Conservation (phyloP, 2,888 invertebrate genomes). For the Caradrina kadenii region DNA sequence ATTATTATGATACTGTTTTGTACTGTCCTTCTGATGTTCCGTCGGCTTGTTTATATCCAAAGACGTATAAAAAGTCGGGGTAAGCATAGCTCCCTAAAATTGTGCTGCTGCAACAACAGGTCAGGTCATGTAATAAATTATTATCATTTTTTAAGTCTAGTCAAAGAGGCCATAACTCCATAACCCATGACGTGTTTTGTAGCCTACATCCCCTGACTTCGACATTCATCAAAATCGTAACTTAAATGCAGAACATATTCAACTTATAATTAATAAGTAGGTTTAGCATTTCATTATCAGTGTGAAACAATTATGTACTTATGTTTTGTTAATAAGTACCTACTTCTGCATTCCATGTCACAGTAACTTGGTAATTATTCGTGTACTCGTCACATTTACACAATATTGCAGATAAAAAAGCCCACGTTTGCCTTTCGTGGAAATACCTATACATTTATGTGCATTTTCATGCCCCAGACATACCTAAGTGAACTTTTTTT, state of each 20-base stretch:
- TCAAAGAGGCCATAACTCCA: too few species aligned
- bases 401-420: conserved; percentile 50
- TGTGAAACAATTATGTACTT: not conserved
- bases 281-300: conserved; percentile 1
- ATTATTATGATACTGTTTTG: too few species aligned
- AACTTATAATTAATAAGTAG: conserved; percentile 5
- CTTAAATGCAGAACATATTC: not conserved
- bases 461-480: conserved; percentile 48
- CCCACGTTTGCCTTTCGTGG: conserved; percentile 51
- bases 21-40: too few species aligned
- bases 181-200: too few species aligned
- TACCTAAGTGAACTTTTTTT: conserved; percentile 23
- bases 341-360: conserved; percentile 11
- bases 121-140: too few species aligned
- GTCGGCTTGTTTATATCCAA: too few species aligned
- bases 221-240: not conserved
- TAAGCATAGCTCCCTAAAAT: too few species aligned
- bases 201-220: not conserved
- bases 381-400: conserved; percentile 27
- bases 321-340: not conserved
- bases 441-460: conserved; percentile 47
- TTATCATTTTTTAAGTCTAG: too few species aligned
- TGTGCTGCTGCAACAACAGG: too few species aligned
- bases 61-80: too few species aligned
- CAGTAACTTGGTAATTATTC: conserved; percentile 9